Conservation (phyloP, 2,888 invertebrate species). For the Anoncus sp. region DNA sequence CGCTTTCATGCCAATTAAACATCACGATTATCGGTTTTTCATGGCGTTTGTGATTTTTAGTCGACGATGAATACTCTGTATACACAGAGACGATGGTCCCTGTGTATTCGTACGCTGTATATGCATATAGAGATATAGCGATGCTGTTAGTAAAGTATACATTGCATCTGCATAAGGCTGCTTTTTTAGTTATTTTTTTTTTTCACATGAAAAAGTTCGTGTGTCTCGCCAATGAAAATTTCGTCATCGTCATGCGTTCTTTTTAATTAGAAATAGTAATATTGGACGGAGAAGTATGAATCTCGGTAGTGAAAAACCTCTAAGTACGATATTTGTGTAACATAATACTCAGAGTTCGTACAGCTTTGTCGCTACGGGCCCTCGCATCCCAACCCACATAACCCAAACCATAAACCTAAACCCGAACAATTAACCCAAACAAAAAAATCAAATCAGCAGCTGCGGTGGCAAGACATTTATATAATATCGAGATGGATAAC, state of each 20-base stretch:
- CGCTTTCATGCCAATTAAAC: slow-evolving; percentile 27
- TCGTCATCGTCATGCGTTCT: slow-evolving; percentile 17
- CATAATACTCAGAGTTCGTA: no score
- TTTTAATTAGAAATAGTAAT: slow-evolving; percentile 6
- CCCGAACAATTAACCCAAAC: no score
- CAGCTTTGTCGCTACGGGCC: no score
- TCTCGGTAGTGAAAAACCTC: not conserved
- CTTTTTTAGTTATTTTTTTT: slow-evolving; percentile 5
- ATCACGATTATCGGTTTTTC: slow-evolving; percentile 27
- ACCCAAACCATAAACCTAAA: no score
- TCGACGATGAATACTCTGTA: not conserved
- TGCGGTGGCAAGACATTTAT: no score
- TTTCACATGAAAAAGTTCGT: not conserved
- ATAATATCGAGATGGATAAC: no score
- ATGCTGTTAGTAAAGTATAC: not conserved
- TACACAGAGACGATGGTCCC: no score
- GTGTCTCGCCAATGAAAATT: slow-evolving; percentile 35
- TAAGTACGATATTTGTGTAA: not conserved
- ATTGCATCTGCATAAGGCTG: not conserved
- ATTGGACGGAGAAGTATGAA: not conserved
- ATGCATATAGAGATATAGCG: not conserved
- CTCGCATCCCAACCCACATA: no score
- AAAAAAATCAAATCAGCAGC: no score
- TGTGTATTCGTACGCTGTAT: not conserved
- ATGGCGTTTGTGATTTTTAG: slow-evolving; percentile 5